phyloP scores from a whole-genome alignment of 2,888 invertebrate genomes.

The Oligia strigilis region DNA sequence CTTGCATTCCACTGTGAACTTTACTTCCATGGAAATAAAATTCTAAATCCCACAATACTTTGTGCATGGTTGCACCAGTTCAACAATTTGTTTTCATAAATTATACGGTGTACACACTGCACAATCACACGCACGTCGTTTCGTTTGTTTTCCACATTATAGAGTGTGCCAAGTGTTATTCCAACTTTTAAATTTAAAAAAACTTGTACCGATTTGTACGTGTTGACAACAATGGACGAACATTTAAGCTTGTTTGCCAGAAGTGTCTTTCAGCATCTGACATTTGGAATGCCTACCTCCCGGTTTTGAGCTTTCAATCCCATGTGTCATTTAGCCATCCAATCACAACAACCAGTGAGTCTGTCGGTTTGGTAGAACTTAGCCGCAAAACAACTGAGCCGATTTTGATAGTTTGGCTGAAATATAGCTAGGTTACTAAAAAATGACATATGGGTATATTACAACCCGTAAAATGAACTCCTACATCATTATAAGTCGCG shows the following conservation, averaged over 20 bases:
- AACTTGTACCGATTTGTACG: constrained; percentile 29
- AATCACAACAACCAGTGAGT: not conserved
- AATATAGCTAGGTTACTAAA: not conserved
- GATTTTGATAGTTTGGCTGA: no score
- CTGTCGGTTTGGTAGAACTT: not conserved
- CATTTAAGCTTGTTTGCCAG: constrained; percentile 18
- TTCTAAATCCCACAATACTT: constrained; percentile 10
- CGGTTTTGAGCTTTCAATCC: not conserved
- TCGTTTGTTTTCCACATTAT: constrained; percentile 31
- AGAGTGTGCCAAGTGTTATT: constrained; percentile 35
- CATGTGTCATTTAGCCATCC: not conserved
- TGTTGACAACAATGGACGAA: constrained; percentile 20
- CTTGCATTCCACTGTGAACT: constrained; percentile 18
- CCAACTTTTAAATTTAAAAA: not conserved
- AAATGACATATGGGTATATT: not conserved
- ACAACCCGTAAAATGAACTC: not conserved
- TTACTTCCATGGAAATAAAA: constrained; percentile 1
- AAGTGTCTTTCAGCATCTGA: constrained; percentile 11
- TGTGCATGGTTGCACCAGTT: constrained; percentile 26
- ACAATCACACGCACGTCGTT: constrained; percentile 42
- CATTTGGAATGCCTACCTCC: constrained; percentile 7
- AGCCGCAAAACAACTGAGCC: no score
- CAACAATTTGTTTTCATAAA: constrained; percentile 48
- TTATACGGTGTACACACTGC: constrained; percentile 37
- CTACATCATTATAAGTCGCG: not conserved